Conservation (phyloP, 2,797 vertebrate genomes). For the Alectoris magna region DNA sequence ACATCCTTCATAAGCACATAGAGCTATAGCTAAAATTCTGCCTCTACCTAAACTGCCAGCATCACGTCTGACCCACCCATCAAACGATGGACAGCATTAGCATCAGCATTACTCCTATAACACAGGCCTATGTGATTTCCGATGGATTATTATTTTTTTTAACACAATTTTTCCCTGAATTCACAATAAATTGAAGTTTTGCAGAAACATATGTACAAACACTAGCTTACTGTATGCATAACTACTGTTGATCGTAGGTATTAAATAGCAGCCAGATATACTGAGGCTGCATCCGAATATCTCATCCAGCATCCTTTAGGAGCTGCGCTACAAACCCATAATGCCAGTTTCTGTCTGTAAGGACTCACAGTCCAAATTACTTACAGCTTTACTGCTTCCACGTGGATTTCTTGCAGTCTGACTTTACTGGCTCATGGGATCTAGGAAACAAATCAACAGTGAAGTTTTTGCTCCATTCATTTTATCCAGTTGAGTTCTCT, state of each 20-base stretch:
- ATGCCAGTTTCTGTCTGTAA: background rate
- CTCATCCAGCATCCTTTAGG: background rate
- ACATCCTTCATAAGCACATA: background rate
- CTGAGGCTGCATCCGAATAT: background rate
- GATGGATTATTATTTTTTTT: background rate
- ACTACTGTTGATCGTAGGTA: background rate
- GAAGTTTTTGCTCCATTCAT: background rate
- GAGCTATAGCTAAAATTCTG: background rate
- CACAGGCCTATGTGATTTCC: background rate
- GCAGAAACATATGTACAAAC: background rate
- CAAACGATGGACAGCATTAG: fast-evolving
- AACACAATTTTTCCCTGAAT: background rate
- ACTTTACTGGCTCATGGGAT: background rate
- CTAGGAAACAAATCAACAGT: background rate
- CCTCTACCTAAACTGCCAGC: background rate
- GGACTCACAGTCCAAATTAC: background rate
- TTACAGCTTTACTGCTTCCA: background rate
- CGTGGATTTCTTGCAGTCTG: background rate
- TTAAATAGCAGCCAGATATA: background rate
- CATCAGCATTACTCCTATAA: fast-evolving
- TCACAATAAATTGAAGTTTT: background rate
- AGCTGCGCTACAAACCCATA: background rate
- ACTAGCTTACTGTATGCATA: background rate
- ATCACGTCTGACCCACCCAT: background rate
- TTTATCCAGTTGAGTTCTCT: background rate